These are phyloP conservation scores for Arion vulgaris DNA, from an alignment of 1,140 invertebrate species.

Conservation along the genomic window DNA sequence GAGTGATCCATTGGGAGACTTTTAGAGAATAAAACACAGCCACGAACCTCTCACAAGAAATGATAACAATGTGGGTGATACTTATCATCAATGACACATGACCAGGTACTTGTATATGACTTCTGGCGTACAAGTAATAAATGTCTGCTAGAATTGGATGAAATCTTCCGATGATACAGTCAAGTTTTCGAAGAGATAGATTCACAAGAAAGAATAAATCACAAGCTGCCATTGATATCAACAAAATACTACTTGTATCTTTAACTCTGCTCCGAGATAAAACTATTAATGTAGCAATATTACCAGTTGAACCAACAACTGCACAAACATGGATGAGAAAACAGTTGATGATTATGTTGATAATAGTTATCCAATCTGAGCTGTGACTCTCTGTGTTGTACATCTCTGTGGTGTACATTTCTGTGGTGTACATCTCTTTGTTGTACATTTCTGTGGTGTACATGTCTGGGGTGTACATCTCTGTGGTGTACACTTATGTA, in stretches of 20 bases:
- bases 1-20: neutral
- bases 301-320: neutral
- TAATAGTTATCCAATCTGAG: too few relatives aligned
- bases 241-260: neutral
- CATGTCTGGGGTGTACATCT: too few relatives aligned
- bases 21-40: constrained; percentile 7
- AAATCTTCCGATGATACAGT: neutral
- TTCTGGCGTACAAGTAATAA: neutral
- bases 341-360: constrained; percentile 1
- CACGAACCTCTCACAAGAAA: constrained; percentile 15
- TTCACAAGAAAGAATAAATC: neutral
- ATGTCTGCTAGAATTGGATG: neutral
- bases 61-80: neutral
- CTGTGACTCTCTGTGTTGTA: too few relatives aligned
- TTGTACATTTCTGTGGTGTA: too few relatives aligned
- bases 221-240: constrained; percentile 6
- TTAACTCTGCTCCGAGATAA: neutral
- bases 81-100: neutral
- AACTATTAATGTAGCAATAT: neutral
- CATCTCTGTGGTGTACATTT: too few relatives aligned
- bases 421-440: too few relatives aligned
- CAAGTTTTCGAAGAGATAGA: neutral
- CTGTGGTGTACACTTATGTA: too few relatives aligned
- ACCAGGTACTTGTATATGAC: neutral
- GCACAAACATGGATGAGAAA: neutral